Conservation (phyloP, 2,888 invertebrate genomes). For the Gasteruption jaculator region DNA sequence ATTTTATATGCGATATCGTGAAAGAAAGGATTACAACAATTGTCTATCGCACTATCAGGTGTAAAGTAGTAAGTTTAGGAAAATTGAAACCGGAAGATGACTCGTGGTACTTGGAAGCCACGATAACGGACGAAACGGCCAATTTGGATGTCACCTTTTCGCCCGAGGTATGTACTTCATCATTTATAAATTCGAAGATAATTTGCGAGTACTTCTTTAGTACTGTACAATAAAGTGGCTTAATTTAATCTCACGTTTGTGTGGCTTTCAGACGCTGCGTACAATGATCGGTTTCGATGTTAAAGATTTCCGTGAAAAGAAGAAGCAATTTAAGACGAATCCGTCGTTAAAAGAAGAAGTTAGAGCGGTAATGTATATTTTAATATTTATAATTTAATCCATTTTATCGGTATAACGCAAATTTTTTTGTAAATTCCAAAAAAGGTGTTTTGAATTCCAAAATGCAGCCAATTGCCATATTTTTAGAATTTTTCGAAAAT, state of each 20-base stretch:
- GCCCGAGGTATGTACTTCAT: slow-evolving; percentile 50
- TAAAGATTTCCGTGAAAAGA: slow-evolving; percentile 36
- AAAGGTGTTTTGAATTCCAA: too few species aligned
- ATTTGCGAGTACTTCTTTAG: background rate
- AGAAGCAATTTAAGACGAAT: slow-evolving; percentile 36
- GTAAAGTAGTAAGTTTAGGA: slow-evolving; percentile 56
- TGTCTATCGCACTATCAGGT: slow-evolving; percentile 52
- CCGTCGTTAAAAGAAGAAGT: slow-evolving; percentile 35
- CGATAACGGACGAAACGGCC: slow-evolving; percentile 58
- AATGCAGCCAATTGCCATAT: too few species aligned
- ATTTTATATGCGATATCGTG: slow-evolving; percentile 32
- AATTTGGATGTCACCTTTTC: slow-evolving; percentile 57
- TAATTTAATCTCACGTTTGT: too few species aligned
- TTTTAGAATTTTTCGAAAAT: slow-evolving; percentile 2
- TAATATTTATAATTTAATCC: too few species aligned
- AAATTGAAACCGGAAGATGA: slow-evolving; percentile 56
- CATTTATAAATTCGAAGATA: slow-evolving; percentile 4
- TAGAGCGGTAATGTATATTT: slow-evolving; percentile 27
- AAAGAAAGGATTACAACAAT: slow-evolving; percentile 20
- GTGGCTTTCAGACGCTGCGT: slow-evolving; percentile 38
- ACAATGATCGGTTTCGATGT: slow-evolving; percentile 37
- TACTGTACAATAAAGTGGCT: too few species aligned
- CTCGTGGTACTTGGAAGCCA: slow-evolving; percentile 58
- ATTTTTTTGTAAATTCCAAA: too few species aligned
- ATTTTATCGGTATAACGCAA: too few species aligned